Percentiles rank a stretch among this genome's conserved stretches.
Evolutionary conservation across 2,113 vertebrate genomes (phyloP).

Genomic region (Chaenogobius annularis): DNA sequence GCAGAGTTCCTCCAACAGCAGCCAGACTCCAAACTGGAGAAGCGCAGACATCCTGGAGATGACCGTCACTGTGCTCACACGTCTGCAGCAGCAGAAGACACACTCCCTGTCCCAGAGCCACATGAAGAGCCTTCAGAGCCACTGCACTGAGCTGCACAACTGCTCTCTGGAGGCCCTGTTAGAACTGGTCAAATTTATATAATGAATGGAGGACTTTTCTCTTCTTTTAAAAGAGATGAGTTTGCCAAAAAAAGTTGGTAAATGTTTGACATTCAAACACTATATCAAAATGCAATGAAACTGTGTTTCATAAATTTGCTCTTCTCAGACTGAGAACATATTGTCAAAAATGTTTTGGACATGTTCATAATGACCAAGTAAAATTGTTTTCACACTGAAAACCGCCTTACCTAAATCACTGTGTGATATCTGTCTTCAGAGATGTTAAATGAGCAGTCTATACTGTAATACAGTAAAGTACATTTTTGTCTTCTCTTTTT

Average conservation of each 20-base stretch:
- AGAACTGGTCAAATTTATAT: conserved; percentile 31
- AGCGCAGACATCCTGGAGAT: conserved; percentile 8
- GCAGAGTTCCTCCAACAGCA: conserved; percentile 4
- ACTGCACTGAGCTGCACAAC: conserved; percentile 48
- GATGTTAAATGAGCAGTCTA: not conserved
- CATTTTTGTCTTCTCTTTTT: not conserved
- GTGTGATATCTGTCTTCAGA: not conserved
- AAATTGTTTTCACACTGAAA: not conserved
- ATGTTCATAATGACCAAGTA: too few relatives aligned
- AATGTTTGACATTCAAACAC: not conserved
- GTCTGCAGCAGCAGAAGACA: conserved; percentile 37
- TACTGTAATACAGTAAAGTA: not conserved
- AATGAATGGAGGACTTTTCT: not conserved
- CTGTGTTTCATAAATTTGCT: too few relatives aligned
- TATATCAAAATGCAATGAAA: not conserved
- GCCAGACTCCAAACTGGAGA: conserved; percentile 8
- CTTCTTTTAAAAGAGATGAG: not conserved
- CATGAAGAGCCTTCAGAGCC: conserved; percentile 27
- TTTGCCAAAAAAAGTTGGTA: not conserved
- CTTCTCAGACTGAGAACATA: not conserved
- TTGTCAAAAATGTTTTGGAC: too few relatives aligned
- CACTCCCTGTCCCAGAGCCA: conserved; percentile 63
- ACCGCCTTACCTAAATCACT: not conserved
- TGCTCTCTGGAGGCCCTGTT: conserved; percentile 74
- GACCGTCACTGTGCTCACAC: conserved; percentile 11